Evolutionary conservation across 2,888 invertebrate genomes (phyloP), one percentile per base, ranked within the genome.

Genomic region (Apoda limacodes): DNA sequence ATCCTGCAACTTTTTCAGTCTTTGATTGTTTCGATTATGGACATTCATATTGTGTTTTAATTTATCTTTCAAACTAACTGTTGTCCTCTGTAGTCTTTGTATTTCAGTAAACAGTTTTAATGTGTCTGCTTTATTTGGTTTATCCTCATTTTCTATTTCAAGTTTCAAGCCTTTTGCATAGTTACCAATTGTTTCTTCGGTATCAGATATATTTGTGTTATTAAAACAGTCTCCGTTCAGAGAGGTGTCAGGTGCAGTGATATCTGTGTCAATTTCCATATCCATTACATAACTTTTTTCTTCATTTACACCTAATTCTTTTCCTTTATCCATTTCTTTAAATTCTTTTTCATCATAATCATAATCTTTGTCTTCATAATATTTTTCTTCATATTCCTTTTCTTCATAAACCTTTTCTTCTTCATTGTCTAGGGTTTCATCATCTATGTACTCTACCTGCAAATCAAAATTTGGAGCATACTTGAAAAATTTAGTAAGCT

Each of bases 361-460:
- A 7, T 6, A 7, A 5, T 5, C 25, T 10, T 34, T 27, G 6
- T 19, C 48, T 13, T 52, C 50, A 1, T 59, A 59, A 9, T 60
- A 58, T 4, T 55, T 46, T 10, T 51, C 52, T 22, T 52, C 65
- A 6, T 55, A 54, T 10, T 60, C 58, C 55, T 66, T 59, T 12
- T 52, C 49, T 20, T 64, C 54, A n/a, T 60, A 56, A 33, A 65
- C 68, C 35, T 68, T 63, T n/a, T 74, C 56, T 3, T 59, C 57
- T 29, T 65, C 69, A 40, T 67, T 62, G 13, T 74, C 69, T 28
- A 75, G 40, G 2, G 70, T 64, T 14, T 78, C 76, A 44, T 80
- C 80, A 29, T 80, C 80, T 37, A 80, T 78, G 43, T 80, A 80
- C 57, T 80, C 80, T 4, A 76, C 76, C 80, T 80, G 47, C 19